Evolutionary conservation across 1,140 invertebrate genomes (phyloP), one percentile per base, ranked within the genome.

Genomic region (Dendroctonus ponderosae): DNA sequence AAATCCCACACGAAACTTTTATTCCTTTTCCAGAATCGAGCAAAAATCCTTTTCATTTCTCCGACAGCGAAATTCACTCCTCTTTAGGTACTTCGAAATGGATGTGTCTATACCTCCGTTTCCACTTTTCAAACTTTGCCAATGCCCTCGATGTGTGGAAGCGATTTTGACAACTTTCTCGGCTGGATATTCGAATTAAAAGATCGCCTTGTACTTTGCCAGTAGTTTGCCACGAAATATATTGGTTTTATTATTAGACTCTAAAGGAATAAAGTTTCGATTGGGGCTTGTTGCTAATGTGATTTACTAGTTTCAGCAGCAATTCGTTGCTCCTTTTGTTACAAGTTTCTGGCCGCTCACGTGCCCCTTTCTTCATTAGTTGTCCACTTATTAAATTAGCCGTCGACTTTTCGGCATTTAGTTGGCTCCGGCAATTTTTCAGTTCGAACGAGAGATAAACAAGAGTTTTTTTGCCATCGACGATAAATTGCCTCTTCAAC

Each of bases 361-460:
- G 26, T 59, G 42, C 57, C 57, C 39, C 14, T 57, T 57, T 57
- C 54, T 57, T 57, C 54, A 15, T 57, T 57, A 57, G 14, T 48
- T 39, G 57, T 39, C 57, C 38, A 59, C 57, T 59, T 59, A 59
- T 59, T 59, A 59, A 59, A 59, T 59, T 59, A 59, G 38, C 57
- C 42, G 42, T 12, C 57, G 57, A 59, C 57, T 59, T 59, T 59
- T 42, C 15, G 57, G 57, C 49, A 59, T 59, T 59, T 59, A 59
- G 57, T 59, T 59, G 38, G 14, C 57, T 38, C 39, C 6, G 37
- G 14, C 26, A 48, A 26, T 5, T 48, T 26, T 26, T 26, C 26
- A 26, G 26, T 26, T 26, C 26, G 26, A 26, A 1, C 26, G 26
- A 26, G 26, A 26, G 26, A 26, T 26, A 26, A 26, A 26, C 26